Evolutionary conservation across 2,888 invertebrate species (phyloP), one percentile per base, ranked within the genome.

Genomic region (Orthonychiurus folsomi): DNA sequence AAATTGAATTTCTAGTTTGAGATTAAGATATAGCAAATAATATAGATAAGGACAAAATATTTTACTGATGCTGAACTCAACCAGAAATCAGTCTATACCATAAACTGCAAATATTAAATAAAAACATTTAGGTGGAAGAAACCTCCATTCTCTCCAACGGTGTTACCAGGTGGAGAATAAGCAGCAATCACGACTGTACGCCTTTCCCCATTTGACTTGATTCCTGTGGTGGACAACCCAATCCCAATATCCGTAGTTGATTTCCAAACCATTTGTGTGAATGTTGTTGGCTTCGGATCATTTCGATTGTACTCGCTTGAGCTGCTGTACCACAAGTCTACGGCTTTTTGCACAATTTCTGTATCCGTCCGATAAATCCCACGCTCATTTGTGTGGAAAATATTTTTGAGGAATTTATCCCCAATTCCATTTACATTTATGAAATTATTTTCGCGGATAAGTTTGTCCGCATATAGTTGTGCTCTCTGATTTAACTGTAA

Each of bases 261-360:
- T 27, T 66, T 67, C 69, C 69, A 69, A 25, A 69, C 65, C 28
- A 67, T n/a, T 63, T 67, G 67, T 3, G 69, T 66, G 47, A 69
- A 69, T 1, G 69, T 64, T 12, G 67, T 63, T 24, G 69, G 66
- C n/a, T 60, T 48, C 1, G 69, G 69, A 24, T 53, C 20, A 27
- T 50, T 59, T 61, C 62, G 67, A 60, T 66, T 65, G 55, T 69
- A 69, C 12, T 62, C 37, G 18, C 63, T 53, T 55, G 56, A 67
- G 15, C 60, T 62, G 9, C 52, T 56, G 50, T 67, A 69, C 69
- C 69, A 69, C 2, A 64, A 55, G 12, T 67, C 61, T 12, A 69
- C 67, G n/a, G 69, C 69, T 63, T 64, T 64, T 15, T 28, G 62
- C 48, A 48, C 48, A 12, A 48, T n/a, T n/a, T 48, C 15, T 12